phyloP scores from a whole-genome alignment of 2,113 vertebrate genomes.

The Neolamprologus sp. region DNA sequence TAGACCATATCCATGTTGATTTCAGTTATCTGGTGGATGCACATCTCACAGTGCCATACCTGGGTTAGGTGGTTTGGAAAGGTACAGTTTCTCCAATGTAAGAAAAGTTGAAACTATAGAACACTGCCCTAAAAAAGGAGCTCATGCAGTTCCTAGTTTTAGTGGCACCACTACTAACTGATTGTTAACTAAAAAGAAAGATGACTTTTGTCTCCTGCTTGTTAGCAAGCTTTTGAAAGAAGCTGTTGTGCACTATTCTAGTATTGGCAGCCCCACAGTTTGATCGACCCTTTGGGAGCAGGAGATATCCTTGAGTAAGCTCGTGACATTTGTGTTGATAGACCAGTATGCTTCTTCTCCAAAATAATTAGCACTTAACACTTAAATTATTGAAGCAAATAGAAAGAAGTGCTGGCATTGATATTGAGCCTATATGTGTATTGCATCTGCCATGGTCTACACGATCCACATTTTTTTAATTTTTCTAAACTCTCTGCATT shows the following conservation, averaged over 20 bases:
- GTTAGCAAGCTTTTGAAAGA: not conserved
- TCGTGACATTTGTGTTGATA: not conserved
- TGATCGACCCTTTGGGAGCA: not conserved
- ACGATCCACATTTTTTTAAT: accelerated
- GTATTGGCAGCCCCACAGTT: not conserved
- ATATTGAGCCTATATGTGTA: not conserved
- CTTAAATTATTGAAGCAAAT: not conserved
- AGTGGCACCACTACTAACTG: not conserved
- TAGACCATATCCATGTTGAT: not conserved
- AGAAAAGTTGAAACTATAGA: not conserved
- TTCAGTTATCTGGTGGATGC: not conserved
- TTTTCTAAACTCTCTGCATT: not conserved
- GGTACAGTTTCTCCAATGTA: not conserved
- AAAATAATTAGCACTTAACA: not conserved
- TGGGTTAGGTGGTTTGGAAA: not conserved
- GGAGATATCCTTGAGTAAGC: not conserved
- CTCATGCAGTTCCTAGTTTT: not conserved
- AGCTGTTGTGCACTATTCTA: not conserved
- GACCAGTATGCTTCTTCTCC: not conserved
- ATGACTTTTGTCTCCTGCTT: not conserved
- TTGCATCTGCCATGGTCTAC: accelerated
- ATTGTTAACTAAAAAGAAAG: not conserved
- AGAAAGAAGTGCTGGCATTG: not conserved
- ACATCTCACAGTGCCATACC: not conserved
- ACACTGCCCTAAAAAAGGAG: not conserved